Evolutionary conservation across 2,113 vertebrate species (phyloP).

Genomic region (Melierax canorus): DNA sequence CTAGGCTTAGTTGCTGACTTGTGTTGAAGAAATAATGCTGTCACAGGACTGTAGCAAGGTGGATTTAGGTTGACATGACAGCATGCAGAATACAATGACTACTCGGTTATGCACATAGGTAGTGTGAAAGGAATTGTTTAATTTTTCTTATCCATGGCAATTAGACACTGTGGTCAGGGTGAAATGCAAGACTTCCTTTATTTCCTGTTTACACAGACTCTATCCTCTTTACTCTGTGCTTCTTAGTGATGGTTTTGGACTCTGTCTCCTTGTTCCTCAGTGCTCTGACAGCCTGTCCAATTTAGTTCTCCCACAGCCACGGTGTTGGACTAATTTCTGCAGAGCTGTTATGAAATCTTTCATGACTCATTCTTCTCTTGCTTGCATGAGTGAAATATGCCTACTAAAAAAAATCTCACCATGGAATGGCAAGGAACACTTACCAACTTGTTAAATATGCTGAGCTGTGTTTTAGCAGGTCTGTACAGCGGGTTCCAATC

Average conservation of each 20-base stretch:
- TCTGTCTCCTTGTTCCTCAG: neutral
- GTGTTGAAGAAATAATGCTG: neutral
- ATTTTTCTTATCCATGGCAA: neutral
- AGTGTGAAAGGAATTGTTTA: neutral
- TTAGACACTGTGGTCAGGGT: neutral
- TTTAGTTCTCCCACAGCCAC: neutral
- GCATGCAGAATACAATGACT: neutral
- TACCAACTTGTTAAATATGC: neutral
- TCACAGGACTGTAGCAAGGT: neutral
- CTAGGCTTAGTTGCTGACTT: neutral
- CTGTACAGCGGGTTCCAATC: neutral
- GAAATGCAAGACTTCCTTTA: constrained; percentile 41
- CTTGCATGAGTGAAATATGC: neutral
- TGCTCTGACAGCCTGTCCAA: neutral
- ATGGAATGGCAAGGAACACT: neutral
- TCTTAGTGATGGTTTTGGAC: neutral
- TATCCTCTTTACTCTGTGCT: neutral
- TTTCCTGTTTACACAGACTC: constrained; percentile 23
- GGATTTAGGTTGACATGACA: neutral
- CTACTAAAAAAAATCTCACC: neutral
- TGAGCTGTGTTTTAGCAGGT: constrained; percentile 9
- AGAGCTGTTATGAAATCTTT: neutral
- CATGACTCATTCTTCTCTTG: constrained; percentile 2
- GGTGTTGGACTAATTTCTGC: neutral
- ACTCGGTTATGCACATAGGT: neutral